Evolutionary conservation across 2,113 vertebrate genomes (phyloP).

Genomic region (Ascaphus truei): DNA sequence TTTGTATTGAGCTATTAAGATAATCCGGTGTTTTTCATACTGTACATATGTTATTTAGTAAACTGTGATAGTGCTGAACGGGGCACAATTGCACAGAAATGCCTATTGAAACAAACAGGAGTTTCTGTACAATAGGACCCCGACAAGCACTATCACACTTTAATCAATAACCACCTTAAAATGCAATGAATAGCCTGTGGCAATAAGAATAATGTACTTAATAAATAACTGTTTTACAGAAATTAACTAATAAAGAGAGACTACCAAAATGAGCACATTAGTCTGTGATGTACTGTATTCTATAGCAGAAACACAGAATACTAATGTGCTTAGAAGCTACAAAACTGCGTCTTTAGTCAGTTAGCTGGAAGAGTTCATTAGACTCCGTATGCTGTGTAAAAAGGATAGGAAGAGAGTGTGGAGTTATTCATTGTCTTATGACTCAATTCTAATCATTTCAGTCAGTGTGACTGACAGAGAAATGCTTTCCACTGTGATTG

Average conservation of each 20-base stretch:
- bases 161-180: too few species aligned
- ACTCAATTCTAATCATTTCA: slow-evolving; percentile 95
- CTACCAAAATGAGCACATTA: slow-evolving; percentile 22
- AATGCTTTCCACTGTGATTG: slow-evolving; percentile 83
- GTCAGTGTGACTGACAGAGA: slow-evolving; percentile 86
- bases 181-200: too few species aligned
- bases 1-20: too few species aligned
- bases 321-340: slow-evolving; percentile 49
- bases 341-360: slow-evolving; percentile 58
- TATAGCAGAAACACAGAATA: slow-evolving; percentile 38
- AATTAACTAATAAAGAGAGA: slow-evolving; percentile 14
- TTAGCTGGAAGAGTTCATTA: slow-evolving; percentile 82
- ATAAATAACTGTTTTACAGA: slow-evolving; percentile 17
- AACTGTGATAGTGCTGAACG: too few species aligned
- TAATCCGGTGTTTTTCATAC: too few species aligned
- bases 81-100: too few species aligned
- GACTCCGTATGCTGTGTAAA: slow-evolving; percentile 72
- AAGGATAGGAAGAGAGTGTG: slow-evolving; percentile 69
- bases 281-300: slow-evolving; percentile 10
- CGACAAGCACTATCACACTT: too few species aligned
- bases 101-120: too few species aligned
- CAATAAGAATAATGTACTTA: too few species aligned
- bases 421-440: slow-evolving; percentile 93
- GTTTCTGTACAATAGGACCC: too few species aligned
- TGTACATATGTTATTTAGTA: too few species aligned